phyloP scores from a whole-genome alignment of 2,888 invertebrate genomes.

The Tenthredo notha region DNA sequence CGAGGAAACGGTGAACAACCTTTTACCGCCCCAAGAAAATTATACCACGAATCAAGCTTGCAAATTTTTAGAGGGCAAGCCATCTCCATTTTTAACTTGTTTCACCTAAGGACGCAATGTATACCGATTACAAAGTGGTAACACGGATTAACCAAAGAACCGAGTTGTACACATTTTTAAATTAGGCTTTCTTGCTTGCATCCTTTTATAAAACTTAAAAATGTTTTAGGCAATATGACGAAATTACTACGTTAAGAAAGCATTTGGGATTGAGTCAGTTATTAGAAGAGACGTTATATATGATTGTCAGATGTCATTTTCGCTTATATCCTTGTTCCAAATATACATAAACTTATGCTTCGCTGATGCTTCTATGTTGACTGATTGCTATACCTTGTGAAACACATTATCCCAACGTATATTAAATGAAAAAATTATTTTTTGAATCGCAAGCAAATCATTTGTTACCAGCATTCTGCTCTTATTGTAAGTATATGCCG shows the following conservation, averaged over 20 bases:
- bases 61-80: neutral
- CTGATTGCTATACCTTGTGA: neutral
- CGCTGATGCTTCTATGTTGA: neutral
- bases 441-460: neutral
- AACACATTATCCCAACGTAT: neutral
- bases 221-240: neutral
- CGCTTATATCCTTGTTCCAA: neutral
- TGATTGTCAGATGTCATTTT: neutral
- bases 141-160: neutral
- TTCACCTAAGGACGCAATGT: neutral
- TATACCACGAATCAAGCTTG: neutral
- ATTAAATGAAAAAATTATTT: neutral
- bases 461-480: neutral
- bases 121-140: neutral
- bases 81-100: slow-evolving; percentile 31
- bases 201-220: neutral
- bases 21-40: neutral
- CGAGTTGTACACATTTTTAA: neutral
- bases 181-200: neutral
- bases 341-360: neutral
- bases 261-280: neutral
- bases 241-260: neutral
- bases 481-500: neutral
- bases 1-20: neutral
- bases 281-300: neutral